These are phyloP conservation scores for Maniola hyperantus DNA, from an alignment of 2,888 invertebrate species.

Conservation along the genomic window DNA sequence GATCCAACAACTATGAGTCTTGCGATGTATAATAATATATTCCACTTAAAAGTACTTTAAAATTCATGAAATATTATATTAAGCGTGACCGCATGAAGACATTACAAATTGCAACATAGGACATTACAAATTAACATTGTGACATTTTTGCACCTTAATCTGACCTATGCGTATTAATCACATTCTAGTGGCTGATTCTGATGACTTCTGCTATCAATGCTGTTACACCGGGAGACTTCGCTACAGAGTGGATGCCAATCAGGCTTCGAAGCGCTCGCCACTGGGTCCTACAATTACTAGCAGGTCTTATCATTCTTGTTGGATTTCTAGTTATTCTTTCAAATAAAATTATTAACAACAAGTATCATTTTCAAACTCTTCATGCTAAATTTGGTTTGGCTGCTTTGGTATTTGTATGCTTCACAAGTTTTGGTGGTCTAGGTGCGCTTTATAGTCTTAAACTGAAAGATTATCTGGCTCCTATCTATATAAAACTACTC, in stretches of 20 bases:
- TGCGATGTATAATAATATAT: no score
- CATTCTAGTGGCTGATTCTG: slow-evolving; percentile 73
- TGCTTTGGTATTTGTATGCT: slow-evolving; percentile 65
- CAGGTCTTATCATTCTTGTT: slow-evolving; percentile 54
- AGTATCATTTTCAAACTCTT: slow-evolving; percentile 63
- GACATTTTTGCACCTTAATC: no score
- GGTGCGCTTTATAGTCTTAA: slow-evolving; percentile 72
- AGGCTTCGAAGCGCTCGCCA: slow-evolving; percentile 74
- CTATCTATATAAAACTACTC: slow-evolving; percentile 72
- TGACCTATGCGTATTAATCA: no score
- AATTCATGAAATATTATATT: no score
- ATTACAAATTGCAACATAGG: no score
- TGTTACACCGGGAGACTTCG: slow-evolving; percentile 73
- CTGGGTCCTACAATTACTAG: slow-evolving; percentile 71
- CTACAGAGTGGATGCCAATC: slow-evolving; percentile 80
- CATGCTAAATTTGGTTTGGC: slow-evolving; percentile 75
- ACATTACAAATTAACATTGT: no score
- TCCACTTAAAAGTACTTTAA: no score
- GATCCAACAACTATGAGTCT: no score
- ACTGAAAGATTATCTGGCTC: slow-evolving; percentile 70
- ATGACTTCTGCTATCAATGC: slow-evolving; percentile 78
- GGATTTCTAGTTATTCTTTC: slow-evolving; percentile 71
- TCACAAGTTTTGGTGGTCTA: slow-evolving; percentile 72
- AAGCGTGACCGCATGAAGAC: no score
- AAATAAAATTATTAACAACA: slow-evolving; percentile 65